These are phyloP conservation scores for Trochalopteron elliotii DNA, from an alignment of 2,113 vertebrate genomes.

Conservation along the genomic window DNA sequence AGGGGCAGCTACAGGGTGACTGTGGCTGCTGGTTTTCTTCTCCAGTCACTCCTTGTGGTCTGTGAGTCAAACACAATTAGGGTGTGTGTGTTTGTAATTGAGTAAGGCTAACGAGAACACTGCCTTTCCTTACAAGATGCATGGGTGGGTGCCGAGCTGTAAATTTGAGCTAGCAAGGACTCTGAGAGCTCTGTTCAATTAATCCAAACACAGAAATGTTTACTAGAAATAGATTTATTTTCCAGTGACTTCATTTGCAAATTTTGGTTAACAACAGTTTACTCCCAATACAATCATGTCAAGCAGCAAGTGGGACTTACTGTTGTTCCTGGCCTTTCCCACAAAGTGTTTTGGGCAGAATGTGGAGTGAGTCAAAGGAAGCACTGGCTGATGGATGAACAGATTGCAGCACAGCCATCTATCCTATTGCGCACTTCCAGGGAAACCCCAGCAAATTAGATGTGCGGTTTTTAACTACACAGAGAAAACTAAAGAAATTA, in stretches of 20 bases:
- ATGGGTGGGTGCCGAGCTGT: neutral
- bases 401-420: neutral
- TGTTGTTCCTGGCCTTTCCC: slow-evolving; percentile 38
- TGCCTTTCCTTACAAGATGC: neutral
- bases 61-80: neutral
- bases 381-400: slow-evolving; percentile 37
- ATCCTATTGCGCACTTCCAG: slow-evolving; percentile 38
- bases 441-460: slow-evolving; percentile 33
- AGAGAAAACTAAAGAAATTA: slow-evolving; percentile 59
- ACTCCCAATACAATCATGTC: slow-evolving; percentile 28
- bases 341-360: slow-evolving; percentile 33
- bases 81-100: neutral
- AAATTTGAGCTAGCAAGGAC: neutral
- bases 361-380: slow-evolving; percentile 34
- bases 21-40: neutral
- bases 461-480: slow-evolving; percentile 4
- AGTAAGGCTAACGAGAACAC: neutral
- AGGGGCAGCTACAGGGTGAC: neutral
- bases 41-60: rapidly evolving
- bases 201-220: slow-evolving; percentile 18
- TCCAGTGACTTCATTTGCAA: slow-evolving; percentile 38
- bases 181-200: neutral
- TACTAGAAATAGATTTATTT: slow-evolving; percentile 17
- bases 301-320: slow-evolving; percentile 41
- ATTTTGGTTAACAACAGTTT: slow-evolving; percentile 50